Evolutionary conservation across 1,140 invertebrate species (phyloP), one percentile per base, ranked within the genome.

Genomic region (Neodiprion virginianus): DNA sequence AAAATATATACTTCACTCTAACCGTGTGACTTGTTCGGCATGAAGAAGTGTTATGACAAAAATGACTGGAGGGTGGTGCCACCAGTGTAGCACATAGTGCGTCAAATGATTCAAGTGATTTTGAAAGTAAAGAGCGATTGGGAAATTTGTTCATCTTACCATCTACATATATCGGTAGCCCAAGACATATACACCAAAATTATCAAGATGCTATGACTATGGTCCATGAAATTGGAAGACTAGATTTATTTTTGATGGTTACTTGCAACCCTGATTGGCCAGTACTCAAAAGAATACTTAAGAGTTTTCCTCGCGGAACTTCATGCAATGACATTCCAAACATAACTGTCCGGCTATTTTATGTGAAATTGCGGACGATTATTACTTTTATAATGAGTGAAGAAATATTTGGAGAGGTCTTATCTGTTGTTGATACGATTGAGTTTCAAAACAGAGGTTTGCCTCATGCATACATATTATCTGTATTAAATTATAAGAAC

Each of bases 131-230:
- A 21, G 61, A 74, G 23, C 21, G 65, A 14, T 48, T 77, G n/a
- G 77, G 74, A 9, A 71, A 49, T 28, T 40, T 67, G 23, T 67
- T 74, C 50, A 81, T 83, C 78, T 78, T 84, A 61, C 81, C 83
- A 72, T 80, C 82, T 75, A 80, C 79, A 72, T 81, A 80, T 74
- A 79, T 79, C 67, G 84, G 83, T 48, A 79, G 81, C 77, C 84
- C 80, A 69, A 53, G 82, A 65, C 74, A 82, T 77, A 84, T 85
- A 79, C 79, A 84, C n/a, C 78, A 85, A 79, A 72, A 77, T 61
- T 77, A 74, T 77, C 77, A 79, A 75, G 82, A 81, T 75, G 80
- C 80, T 40, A 81, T 79, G 76, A 67, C 79, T 69, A 76, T 76
- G 73, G 74, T 81, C 48, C 73, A 4, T 0, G 50, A 70, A 61